phyloP scores from a whole-genome alignment of 2,797 vertebrate species.

The Pseudocheirus occidentalis region DNA sequence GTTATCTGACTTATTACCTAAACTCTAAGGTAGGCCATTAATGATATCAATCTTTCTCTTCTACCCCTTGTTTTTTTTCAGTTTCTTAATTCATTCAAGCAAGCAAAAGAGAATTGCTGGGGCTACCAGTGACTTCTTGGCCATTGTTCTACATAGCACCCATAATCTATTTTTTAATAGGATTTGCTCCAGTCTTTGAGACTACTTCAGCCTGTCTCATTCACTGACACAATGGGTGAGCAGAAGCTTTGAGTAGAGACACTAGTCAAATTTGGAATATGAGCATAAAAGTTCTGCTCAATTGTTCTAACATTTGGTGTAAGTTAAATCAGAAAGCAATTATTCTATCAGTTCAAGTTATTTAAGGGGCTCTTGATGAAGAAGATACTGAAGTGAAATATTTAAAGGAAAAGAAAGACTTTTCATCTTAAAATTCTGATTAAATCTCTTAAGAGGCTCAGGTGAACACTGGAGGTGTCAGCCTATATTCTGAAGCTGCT shows the following conservation, averaged over 20 bases:
- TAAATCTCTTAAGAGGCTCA: conserved; percentile 62
- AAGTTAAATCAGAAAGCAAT: conserved; percentile 57
- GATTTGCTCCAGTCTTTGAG: conserved; percentile 26
- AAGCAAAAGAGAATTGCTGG: conserved; percentile 5
- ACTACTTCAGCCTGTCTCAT: conserved; percentile 2
- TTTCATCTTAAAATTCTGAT: conserved; percentile 62
- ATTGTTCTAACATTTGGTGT: conserved; percentile 59
- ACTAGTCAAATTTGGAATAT: conserved; percentile 34
- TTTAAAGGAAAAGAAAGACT: conserved; percentile 65
- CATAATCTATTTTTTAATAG: not conserved
- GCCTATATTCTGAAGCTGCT: conserved; percentile 31
- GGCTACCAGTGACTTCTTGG: not conserved
- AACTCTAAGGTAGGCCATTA: not conserved
- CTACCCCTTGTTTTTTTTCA: conserved; percentile 7
- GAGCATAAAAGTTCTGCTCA: conserved; percentile 45
- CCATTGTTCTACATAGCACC: not conserved
- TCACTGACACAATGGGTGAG: conserved; percentile 13
- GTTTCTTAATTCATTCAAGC: not conserved
- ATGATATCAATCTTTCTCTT: not conserved
- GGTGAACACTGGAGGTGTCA: conserved; percentile 60
- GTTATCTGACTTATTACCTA: not conserved
- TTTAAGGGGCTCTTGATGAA: conserved; percentile 64
- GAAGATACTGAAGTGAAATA: conserved; percentile 61
- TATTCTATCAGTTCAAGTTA: conserved; percentile 43
- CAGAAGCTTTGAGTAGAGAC: conserved; percentile 35